Percentiles rank a stretch among this genome's conserved stretches.
Conservation (phyloP, 1,140 invertebrate genomes). For the Atta cephalotes region DNA sequence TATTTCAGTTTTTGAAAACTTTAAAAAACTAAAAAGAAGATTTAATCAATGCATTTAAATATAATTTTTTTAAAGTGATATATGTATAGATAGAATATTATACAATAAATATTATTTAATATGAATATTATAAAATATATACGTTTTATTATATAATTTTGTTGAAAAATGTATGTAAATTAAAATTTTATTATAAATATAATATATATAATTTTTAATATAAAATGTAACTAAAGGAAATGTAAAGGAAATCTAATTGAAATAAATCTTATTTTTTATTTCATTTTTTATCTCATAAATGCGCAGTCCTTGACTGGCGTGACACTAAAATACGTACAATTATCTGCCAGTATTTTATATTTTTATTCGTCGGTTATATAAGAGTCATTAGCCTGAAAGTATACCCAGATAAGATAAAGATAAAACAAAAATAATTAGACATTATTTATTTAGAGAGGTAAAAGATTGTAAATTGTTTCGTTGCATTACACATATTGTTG, state of each 20-base stretch:
- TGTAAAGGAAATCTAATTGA: neutral
- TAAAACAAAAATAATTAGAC: conserved; percentile 6
- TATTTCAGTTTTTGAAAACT: neutral
- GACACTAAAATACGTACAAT: conserved; percentile 24
- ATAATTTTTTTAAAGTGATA: neutral
- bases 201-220: conserved; percentile 1
- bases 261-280: neutral
- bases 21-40: neutral
- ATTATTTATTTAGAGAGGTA: neutral
- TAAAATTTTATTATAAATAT: neutral
- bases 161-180: too few species aligned
- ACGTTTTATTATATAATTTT: too few species aligned
- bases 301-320: neutral
- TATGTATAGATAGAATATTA: too few species aligned
- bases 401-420: neutral
- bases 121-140: too few species aligned
- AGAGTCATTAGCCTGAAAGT: neutral
- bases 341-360: neutral
- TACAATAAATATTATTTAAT: too few species aligned
- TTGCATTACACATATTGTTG: neutral
- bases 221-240: neutral
- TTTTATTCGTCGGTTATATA: too few species aligned
- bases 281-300: neutral
- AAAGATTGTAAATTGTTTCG: neutral
- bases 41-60: neutral